Conservation (phyloP, 1,140 invertebrate species). For the Streblospio benedicti region DNA sequence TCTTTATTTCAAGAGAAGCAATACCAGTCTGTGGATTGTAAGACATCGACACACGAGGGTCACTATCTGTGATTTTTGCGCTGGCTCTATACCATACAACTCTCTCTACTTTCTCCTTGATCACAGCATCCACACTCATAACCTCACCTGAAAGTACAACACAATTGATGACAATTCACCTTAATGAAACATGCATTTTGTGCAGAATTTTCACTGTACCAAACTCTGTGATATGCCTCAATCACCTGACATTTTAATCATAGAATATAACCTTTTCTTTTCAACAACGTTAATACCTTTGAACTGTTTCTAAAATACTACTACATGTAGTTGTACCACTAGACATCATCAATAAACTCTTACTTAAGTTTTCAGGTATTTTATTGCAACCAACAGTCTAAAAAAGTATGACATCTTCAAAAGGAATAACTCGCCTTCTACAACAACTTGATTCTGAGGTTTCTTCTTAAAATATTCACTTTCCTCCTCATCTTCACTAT, state of each 20-base stretch:
- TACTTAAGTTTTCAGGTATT: no score
- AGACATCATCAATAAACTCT: no score
- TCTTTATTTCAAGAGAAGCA: slow-evolving; percentile 87
- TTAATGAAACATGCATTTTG: no score
- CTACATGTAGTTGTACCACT: no score
- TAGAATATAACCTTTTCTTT: no score
- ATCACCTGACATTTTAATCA: no score
- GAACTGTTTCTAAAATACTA: background rate
- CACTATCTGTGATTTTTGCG: slow-evolving; percentile 17
- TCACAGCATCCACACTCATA: slow-evolving; percentile 30
- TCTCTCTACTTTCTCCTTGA: slow-evolving; percentile 23
- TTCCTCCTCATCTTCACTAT: slow-evolving; percentile 14
- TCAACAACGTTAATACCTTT: background rate
- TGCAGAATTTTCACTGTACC: background rate
- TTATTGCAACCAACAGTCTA: no score
- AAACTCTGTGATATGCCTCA: background rate
- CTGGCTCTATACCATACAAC: slow-evolving; percentile 17
- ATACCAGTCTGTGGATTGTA: slow-evolving; percentile 73
- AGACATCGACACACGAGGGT: slow-evolving; percentile 34
- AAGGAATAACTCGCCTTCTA: slow-evolving; percentile 36
- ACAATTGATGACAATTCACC: no score
- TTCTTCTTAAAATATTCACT: slow-evolving; percentile 31
- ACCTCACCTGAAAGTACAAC: slow-evolving; percentile 36
- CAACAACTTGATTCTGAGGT: slow-evolving; percentile 34
- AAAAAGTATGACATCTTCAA: no score